These are phyloP conservation scores for Albula glossodonta DNA, from an alignment of 2,113 vertebrate species.

Conservation along the genomic window DNA sequence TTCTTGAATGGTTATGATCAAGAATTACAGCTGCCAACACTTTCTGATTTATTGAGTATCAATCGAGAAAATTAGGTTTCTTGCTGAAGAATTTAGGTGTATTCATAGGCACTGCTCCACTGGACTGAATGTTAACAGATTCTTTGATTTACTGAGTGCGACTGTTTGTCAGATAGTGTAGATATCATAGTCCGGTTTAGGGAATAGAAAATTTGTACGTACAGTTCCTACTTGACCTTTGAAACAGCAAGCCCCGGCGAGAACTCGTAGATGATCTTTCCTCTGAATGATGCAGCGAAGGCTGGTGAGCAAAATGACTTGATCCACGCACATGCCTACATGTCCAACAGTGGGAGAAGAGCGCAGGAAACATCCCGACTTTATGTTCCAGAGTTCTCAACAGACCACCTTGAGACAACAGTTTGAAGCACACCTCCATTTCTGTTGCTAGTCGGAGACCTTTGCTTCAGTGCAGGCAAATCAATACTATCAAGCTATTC, in stretches of 20 bases:
- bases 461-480: background rate
- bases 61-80: background rate
- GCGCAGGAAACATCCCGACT: background rate
- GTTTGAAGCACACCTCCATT: slow-evolving; percentile 20
- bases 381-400: slow-evolving; percentile 5
- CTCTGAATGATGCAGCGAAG: slow-evolving; percentile 23
- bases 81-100: background rate
- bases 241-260: background rate
- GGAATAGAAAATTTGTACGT: background rate
- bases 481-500: background rate
- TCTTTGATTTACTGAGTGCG: too few species aligned
- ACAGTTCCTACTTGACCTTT: slow-evolving; percentile 24
- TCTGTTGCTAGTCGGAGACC: background rate
- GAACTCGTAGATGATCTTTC: background rate
- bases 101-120: background rate
- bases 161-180: background rate
- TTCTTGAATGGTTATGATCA: background rate
- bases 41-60: background rate
- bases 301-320: slow-evolving; percentile 28
- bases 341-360: slow-evolving; percentile 35
- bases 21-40: background rate
- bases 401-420: slow-evolving; percentile 1
- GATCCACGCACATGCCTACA: slow-evolving; percentile 27
- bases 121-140: background rate
- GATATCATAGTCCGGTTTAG: background rate